These are phyloP conservation scores for Osmerus eperlanus DNA, from an alignment of 2,113 vertebrate species.

Conservation along the genomic window DNA sequence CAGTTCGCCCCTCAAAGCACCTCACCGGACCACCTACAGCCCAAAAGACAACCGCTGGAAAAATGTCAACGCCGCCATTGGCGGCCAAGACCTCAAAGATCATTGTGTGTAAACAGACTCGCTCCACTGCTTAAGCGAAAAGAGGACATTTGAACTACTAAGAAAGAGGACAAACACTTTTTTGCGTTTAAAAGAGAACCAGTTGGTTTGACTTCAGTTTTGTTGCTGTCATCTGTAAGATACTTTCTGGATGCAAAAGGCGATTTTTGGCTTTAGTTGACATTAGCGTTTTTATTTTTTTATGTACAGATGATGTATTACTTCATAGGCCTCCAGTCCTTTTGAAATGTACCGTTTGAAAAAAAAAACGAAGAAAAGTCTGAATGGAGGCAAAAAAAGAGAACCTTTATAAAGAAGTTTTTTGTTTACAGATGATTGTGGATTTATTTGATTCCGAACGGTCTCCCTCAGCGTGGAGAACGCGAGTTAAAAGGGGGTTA, in stretches of 20 bases:
- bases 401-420: constrained; percentile 71
- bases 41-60: constrained; percentile 93
- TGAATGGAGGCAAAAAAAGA: constrained; percentile 36
- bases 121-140: constrained; percentile 14
- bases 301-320: constrained; percentile 77
- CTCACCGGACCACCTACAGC: constrained; percentile 79
- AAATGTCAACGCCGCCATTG: constrained; percentile 73
- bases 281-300: constrained; percentile 70
- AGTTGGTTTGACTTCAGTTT: constrained; percentile 52
- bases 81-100: constrained; percentile 76
- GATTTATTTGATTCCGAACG: constrained; percentile 60
- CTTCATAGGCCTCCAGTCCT: constrained; percentile 65
- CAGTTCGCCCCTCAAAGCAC: constrained; percentile 77
- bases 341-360: constrained; percentile 65
- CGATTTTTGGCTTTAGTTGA: constrained; percentile 60
- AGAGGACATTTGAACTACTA: neutral
- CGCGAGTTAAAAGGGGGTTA: constrained; percentile 29
- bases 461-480: constrained; percentile 41
- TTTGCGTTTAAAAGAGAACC: constrained; percentile 57
- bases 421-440: constrained; percentile 78
- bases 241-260: constrained; percentile 45
- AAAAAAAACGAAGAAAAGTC: constrained; percentile 37
- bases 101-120: constrained; percentile 66
- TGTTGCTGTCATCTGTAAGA: constrained; percentile 55
- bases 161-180: constrained; percentile 39